A percentile compares a stretch with the other conserved stretches of the same genome.
phyloP scores from a whole-genome alignment of 2,113 vertebrate species.

The Neoarius graeffei region DNA sequence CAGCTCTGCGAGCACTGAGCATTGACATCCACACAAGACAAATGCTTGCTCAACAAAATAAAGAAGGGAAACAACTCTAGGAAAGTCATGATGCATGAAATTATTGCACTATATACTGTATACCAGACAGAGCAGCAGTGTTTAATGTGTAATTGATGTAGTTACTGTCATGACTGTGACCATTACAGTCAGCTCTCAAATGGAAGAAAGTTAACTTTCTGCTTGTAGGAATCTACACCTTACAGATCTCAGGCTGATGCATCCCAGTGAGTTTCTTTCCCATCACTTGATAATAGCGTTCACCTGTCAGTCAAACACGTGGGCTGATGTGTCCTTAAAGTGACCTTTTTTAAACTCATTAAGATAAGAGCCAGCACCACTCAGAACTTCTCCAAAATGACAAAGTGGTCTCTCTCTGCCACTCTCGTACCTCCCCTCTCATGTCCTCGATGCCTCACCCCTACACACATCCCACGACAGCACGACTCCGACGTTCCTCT shows the following conservation, averaged over 20 bases:
- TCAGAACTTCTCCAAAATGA: slow-evolving; percentile 69
- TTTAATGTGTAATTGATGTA: neutral
- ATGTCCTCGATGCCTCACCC: slow-evolving; percentile 47
- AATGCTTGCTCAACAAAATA: neutral
- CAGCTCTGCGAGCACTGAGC: neutral
- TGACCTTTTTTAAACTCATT: slow-evolving; percentile 77
- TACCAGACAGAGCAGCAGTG: neutral
- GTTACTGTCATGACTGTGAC: neutral
- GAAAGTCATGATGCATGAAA: neutral
- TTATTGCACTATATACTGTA: neutral
- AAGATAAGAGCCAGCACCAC: slow-evolving; percentile 71
- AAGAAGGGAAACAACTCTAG: neutral
- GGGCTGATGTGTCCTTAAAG: slow-evolving; percentile 41
- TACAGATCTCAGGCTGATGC: neutral
- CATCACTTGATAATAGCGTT: neutral
- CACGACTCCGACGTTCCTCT: slow-evolving; percentile 24
- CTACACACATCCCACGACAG: slow-evolving; percentile 48
- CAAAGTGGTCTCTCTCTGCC: slow-evolving; percentile 76
- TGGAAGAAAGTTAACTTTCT: neutral
- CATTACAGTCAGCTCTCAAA: neutral
- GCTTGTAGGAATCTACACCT: neutral
- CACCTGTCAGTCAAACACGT: slow-evolving; percentile 30
- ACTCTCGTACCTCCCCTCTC: slow-evolving; percentile 62
- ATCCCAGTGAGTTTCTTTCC: neutral
- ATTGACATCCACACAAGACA: neutral